Conservation (phyloP, 2,888 invertebrate genomes). For the Temnothorax rugatulus region DNA sequence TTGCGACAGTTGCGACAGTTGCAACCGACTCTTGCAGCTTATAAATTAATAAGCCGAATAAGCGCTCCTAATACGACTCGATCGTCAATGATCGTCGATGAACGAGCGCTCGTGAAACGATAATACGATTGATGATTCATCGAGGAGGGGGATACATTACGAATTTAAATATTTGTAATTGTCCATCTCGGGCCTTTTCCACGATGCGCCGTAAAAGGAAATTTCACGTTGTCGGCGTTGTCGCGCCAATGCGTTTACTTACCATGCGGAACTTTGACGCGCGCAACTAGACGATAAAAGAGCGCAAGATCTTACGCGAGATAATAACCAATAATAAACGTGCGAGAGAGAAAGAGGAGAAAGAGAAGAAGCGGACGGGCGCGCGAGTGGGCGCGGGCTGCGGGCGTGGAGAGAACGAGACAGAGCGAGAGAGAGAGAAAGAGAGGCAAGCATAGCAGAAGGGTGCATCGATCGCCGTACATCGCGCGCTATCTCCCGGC, state of each 20-base stretch:
- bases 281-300: background rate
- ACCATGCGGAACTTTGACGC: conserved; percentile 18
- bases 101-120: no score
- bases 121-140: no score
- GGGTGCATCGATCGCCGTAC: conserved; percentile 69
- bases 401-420: no score
- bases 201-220: background rate
- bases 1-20: no score
- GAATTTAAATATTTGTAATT: no score
- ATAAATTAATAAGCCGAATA: no score
- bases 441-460: background rate
- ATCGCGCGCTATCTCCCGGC: conserved; percentile 69
- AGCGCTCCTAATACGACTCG: no score
- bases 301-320: conserved; percentile 36
- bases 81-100: no score
- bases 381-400: no score
- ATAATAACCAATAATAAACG: conserved; percentile 48
- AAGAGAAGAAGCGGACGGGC: background rate
- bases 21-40: no score
- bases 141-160: no score
- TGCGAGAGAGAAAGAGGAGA: conserved; percentile 1
- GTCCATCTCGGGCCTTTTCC: background rate
- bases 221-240: background rate
- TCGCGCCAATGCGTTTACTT: background rate
- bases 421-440: no score